Percentiles rank a stretch among this genome's conserved stretches.
Evolutionary conservation across 2,113 vertebrate species (phyloP).

Genomic region (Charina bottae): DNA sequence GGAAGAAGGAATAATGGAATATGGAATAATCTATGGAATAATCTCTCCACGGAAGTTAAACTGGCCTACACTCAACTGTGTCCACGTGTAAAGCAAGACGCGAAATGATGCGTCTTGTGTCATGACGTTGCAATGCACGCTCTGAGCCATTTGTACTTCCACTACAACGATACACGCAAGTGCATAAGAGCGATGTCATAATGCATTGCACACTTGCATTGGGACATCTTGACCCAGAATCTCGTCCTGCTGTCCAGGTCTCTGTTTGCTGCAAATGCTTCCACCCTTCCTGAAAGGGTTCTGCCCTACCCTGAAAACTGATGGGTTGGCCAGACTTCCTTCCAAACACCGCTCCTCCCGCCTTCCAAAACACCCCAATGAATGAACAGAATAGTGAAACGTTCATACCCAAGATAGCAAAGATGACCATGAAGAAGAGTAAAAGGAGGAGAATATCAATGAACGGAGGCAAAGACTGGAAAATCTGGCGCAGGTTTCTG

Average conservation of each 20-base stretch:
- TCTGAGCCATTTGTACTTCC: no score
- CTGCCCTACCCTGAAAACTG: neutral
- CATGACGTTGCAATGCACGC: neutral
- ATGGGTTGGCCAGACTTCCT: no score
- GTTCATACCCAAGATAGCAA: constrained; percentile 91
- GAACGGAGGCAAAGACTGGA: constrained; percentile 97
- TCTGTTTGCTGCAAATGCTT: neutral
- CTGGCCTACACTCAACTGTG: neutral
- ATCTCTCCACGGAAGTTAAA: neutral
- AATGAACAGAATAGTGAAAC: neutral
- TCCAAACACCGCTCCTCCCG: no score
- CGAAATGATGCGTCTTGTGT: neutral
- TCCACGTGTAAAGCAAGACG: neutral
- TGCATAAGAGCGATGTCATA: neutral
- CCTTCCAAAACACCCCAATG: no score
- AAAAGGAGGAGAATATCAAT: constrained; percentile 96
- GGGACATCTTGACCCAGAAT: neutral
- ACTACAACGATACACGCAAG: neutral
- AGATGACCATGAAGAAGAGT: constrained; percentile 99
- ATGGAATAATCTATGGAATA: neutral
- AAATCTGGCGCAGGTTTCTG: constrained; percentile 98
- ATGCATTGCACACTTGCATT: neutral
- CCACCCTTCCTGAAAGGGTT: neutral
- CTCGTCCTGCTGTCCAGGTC: neutral
- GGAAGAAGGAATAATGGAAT: no score